phyloP scores from a whole-genome alignment of 2,113 vertebrate species.

The Camelus bactrianus region DNA sequence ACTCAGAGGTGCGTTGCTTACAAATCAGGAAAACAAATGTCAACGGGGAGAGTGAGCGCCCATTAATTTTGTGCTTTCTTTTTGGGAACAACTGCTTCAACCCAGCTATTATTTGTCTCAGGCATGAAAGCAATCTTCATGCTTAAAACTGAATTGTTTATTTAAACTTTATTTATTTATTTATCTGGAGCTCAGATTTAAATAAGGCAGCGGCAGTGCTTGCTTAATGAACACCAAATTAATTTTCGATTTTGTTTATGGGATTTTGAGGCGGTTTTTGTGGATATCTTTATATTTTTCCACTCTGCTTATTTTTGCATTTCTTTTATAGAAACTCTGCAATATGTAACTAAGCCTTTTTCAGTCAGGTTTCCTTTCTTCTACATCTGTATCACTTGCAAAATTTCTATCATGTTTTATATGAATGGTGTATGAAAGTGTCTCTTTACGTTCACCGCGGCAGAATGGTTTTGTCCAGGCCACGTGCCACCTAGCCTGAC shows the following conservation, averaged over 20 bases:
- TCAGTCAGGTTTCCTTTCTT: background rate
- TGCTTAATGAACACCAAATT: background rate
- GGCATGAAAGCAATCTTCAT: background rate
- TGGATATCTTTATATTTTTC: background rate
- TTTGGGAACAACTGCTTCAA: constrained; percentile 30
- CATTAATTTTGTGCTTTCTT: constrained; percentile 57
- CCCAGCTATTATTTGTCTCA: constrained; percentile 43
- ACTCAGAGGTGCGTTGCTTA: constrained; percentile 54
- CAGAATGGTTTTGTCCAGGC: background rate
- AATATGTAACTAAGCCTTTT: background rate
- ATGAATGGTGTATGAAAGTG: background rate
- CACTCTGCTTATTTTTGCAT: background rate
- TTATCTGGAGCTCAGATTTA: background rate
- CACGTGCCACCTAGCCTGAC: background rate
- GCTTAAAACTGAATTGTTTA: constrained; percentile 23
- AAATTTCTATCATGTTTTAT: background rate
- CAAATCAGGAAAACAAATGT: constrained; percentile 61
- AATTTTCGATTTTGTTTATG: background rate
- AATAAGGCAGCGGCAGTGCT: background rate
- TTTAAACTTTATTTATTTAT: background rate
- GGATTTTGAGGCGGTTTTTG: background rate
- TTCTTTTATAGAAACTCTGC: background rate
- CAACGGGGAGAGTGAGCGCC: background rate
- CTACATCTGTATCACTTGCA: background rate
- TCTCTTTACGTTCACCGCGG: background rate